A percentile compares a stretch with the other conserved stretches of the same genome.
Evolutionary conservation across 1,140 invertebrate species (phyloP).

Genomic region (Ganaspis sp.): DNA sequence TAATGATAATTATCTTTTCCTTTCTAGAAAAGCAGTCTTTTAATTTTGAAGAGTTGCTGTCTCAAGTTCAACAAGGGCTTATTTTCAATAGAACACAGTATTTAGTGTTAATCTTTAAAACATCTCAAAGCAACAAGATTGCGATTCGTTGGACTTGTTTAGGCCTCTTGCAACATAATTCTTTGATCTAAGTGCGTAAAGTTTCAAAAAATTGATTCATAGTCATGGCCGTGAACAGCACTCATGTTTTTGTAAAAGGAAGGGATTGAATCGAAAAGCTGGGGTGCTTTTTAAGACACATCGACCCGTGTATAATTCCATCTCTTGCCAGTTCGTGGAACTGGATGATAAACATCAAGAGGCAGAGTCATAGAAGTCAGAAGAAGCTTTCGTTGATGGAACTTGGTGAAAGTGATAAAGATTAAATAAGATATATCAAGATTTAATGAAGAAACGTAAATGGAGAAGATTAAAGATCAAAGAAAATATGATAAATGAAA

Average conservation of each 20-base stretch:
- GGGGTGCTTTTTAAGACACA: slow-evolving; percentile 59
- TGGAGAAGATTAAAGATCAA: background rate
- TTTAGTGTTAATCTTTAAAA: background rate
- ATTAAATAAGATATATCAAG: background rate
- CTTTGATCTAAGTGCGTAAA: background rate
- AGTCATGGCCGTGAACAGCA: background rate
- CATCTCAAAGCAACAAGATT: background rate
- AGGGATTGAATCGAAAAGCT: slow-evolving; percentile 3
- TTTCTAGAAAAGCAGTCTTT: background rate
- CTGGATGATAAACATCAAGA: slow-evolving; percentile 69
- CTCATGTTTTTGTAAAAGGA: background rate
- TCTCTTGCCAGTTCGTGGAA: slow-evolving; percentile 55
- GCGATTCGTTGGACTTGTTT: background rate
- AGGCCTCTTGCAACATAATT: background rate
- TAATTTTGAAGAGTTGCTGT: background rate
- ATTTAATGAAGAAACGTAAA: background rate
- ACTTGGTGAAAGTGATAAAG: slow-evolving; percentile 20
- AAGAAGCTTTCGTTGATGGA: slow-evolving; percentile 46
- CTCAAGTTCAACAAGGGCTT: background rate
- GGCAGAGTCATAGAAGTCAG: slow-evolving; percentile 57
- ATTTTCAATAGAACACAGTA: background rate
- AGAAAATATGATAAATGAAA: background rate
- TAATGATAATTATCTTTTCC: background rate
- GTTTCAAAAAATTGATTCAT: slow-evolving; percentile 1
- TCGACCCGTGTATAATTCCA: slow-evolving; percentile 66